A percentile compares a stretch with the other conserved stretches of the same genome.
These are phyloP conservation scores for Hydrotaea cyrtoneurina DNA, from an alignment of 2,888 invertebrate species.

Conservation along the genomic window DNA sequence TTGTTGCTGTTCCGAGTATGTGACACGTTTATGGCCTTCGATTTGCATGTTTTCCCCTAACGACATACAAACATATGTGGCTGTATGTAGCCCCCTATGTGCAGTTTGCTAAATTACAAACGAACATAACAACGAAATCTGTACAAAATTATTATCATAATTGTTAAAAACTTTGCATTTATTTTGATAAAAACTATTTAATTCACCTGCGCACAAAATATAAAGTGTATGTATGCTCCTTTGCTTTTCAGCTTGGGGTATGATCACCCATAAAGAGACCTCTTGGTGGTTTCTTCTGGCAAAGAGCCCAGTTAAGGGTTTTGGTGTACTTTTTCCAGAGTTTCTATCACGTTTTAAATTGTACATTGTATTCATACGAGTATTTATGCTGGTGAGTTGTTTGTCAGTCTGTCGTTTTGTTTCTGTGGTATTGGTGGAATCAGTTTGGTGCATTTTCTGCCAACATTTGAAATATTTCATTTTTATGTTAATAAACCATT, in stretches of 20 bases:
- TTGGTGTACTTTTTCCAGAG: neutral
- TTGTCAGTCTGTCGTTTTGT: neutral
- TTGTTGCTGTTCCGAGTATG: slow-evolving; percentile 30
- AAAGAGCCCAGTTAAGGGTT: slow-evolving; percentile 53
- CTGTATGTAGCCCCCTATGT: neutral
- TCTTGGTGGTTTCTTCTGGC: neutral
- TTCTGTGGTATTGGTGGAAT: neutral
- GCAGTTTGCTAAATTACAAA: too few relatives aligned
- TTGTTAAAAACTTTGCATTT: too few relatives aligned
- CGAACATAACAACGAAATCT: too few relatives aligned
- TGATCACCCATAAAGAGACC: neutral
- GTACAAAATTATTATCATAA: too few relatives aligned
- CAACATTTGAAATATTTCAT: slow-evolving; percentile 57
- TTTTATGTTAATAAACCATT: slow-evolving; percentile 63
- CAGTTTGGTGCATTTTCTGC: slow-evolving; percentile 37
- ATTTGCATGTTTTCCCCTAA: slow-evolving; percentile 47
- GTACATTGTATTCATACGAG: slow-evolving; percentile 26
- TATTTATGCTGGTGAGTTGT: neutral
- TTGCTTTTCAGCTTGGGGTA: too few relatives aligned
- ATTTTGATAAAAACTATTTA: too few relatives aligned
- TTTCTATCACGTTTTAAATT: slow-evolving; percentile 55
- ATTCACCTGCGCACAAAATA: too few relatives aligned
- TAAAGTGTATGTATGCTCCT: too few relatives aligned
- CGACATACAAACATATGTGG: slow-evolving; percentile 13
- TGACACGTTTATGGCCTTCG: slow-evolving; percentile 60